Evolutionary conservation across 2,113 vertebrate species (phyloP), one percentile per base, ranked within the genome.

Genomic region (Lamprologus lemairii): DNA sequence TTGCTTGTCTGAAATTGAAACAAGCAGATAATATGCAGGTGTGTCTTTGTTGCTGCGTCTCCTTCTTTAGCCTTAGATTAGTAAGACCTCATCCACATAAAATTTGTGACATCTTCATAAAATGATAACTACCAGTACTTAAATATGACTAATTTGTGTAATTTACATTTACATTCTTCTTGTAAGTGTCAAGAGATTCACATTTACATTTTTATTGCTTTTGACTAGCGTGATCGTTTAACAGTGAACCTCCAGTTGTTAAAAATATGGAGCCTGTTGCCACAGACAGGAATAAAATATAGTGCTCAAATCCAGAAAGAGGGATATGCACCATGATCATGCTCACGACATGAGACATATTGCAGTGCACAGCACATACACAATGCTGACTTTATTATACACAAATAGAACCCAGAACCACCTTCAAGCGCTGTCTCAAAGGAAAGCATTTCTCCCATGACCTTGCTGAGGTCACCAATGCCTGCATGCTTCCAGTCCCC

Each of bases 401-500:
- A 90, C 91, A 91, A 92, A 94, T 91, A 53, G 75, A 51, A 83
- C 26, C 45, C 65, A 55, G 91, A 86, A 86, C 21, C 21, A 31
- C 71, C 33, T 79, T 60, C 58, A 19, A 71, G 87, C 86, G 55
- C 53, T 63, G 16, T 89, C 89, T 86, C 87, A 45, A 55, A 83
- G 89, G 83, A n/a, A 79, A 86, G 65, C 63, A 63, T 91, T 88
- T 88, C 87, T 86, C 79, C 58, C 71, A 13, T 85, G 87, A 93
- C 94, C 93, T 92, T 90, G 88, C 75, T 86, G 78, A 91, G 91
- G 90, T 92, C 84, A 86, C 19, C n/a, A 28, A 11, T 80, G 73
- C 75, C 80, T 60, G 80, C 54, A 54, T 45, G 79, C 54, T 65
- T 84, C 45, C 73, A 80, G 13, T 73, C 81, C 28, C 40, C 58